These are phyloP conservation scores for Neoseiulus cucumeris DNA, from an alignment of 1,140 invertebrate genomes.

Conservation along the genomic window DNA sequence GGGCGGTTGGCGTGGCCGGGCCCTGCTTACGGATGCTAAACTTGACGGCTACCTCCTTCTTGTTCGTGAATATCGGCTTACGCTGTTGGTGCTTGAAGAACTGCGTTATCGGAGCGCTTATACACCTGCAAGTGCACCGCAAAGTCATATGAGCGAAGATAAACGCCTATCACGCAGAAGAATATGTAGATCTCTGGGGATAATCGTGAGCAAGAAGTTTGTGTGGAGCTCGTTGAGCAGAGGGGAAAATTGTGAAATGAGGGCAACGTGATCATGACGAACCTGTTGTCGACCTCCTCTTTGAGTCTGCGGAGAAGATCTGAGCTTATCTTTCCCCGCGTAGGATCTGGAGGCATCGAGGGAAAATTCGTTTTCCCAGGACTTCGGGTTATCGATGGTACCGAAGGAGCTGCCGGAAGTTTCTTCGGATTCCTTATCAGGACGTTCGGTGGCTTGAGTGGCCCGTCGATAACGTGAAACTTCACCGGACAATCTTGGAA, in stretches of 20 bases:
- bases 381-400: neutral
- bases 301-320: neutral
- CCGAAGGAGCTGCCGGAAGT: neutral
- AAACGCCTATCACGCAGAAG: no score
- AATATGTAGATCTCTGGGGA: no score
- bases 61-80: slow-evolving; percentile 3
- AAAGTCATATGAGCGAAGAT: no score
- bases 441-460: neutral
- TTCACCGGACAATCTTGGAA: neutral
- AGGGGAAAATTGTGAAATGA: no score
- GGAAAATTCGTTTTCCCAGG: no score
- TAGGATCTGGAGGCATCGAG: neutral
- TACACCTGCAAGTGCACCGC: neutral
- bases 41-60: slow-evolving; percentile 9
- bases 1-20: slow-evolving; percentile 1
- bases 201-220: no score
- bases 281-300: slow-evolving; percentile 8
- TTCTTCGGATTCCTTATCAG: neutral
- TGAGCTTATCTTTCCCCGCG: slow-evolving; percentile 8
- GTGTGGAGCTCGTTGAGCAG: no score
- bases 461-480: neutral
- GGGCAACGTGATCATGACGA: neutral
- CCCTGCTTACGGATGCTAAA: slow-evolving; percentile 11
- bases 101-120: neutral
- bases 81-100: slow-evolving; percentile 1